Conservation (phyloP, 2,888 invertebrate genomes). For the Pheosia tremula region DNA sequence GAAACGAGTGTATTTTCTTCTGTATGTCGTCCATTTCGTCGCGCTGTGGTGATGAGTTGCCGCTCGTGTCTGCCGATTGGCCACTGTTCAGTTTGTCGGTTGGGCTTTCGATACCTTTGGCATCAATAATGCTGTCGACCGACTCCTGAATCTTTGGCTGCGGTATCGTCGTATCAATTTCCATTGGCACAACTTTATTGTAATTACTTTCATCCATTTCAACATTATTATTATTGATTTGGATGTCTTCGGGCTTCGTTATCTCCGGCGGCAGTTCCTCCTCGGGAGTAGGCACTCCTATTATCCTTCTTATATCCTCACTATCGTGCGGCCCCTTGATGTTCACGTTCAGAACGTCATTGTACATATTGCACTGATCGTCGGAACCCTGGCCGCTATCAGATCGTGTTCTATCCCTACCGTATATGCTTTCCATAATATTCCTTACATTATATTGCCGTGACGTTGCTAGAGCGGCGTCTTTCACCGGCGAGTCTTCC, state of each 20-base stretch:
- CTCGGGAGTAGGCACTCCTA: slow-evolving; percentile 74
- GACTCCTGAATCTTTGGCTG: slow-evolving; percentile 70
- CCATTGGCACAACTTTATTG: slow-evolving; percentile 76
- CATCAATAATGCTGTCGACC: slow-evolving; percentile 54
- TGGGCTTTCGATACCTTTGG: slow-evolving; percentile 66
- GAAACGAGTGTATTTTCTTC: slow-evolving; percentile 86
- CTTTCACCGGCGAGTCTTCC: slow-evolving; percentile 77
- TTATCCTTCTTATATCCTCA: slow-evolving; percentile 73
- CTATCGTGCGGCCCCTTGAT: slow-evolving; percentile 68
- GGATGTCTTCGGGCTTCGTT: slow-evolving; percentile 58
- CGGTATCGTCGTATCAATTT: slow-evolving; percentile 72
- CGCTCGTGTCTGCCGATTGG: slow-evolving; percentile 77
- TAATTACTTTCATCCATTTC: slow-evolving; percentile 68
- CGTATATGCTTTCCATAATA: slow-evolving; percentile 74
- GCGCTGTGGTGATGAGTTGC: slow-evolving; percentile 77
- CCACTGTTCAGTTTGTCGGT: slow-evolving; percentile 69
- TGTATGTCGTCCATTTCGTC: slow-evolving; percentile 86
- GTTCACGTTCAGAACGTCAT: slow-evolving; percentile 69
- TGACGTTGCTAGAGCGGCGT: slow-evolving; percentile 56
- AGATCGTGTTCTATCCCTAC: slow-evolving; percentile 72
- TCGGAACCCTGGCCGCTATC: slow-evolving; percentile 78
- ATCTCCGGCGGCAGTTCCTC: slow-evolving; percentile 67
- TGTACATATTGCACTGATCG: slow-evolving; percentile 72
- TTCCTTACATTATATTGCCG: slow-evolving; percentile 70
- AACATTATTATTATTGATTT: slow-evolving; percentile 69